A percentile compares a stretch with the other conserved stretches of the same genome.
Evolutionary conservation across 2,888 invertebrate species (phyloP).

Genomic region (Philonicus albiceps): DNA sequence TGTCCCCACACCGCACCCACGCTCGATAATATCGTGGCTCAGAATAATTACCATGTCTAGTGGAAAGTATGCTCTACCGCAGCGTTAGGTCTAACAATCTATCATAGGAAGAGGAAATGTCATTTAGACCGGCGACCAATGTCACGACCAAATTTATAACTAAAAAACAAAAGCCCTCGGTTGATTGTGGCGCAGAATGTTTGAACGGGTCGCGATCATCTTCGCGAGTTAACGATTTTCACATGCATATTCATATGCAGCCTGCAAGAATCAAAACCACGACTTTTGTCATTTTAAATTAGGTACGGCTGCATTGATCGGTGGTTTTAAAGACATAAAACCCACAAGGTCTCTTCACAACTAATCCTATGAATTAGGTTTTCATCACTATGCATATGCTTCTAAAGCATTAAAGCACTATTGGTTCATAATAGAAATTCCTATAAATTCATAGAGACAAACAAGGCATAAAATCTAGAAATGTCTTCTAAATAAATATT

Average conservation of each 20-base stretch:
- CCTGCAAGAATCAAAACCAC: neutral
- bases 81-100: neutral
- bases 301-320: neutral
- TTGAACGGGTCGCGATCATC: neutral
- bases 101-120: slow-evolving; percentile 27
- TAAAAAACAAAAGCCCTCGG: neutral
- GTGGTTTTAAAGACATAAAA: neutral
- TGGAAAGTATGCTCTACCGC: neutral
- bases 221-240: neutral
- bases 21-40: neutral
- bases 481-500: no score
- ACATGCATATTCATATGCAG: neutral
- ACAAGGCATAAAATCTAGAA: neutral
- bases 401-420: no score
- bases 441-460: no score
- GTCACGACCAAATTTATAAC: slow-evolving; percentile 29
- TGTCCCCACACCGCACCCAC: neutral
- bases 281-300: neutral
- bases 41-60: neutral
- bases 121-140: neutral
- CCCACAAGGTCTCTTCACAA: neutral
- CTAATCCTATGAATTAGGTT: neutral
- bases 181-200: neutral
- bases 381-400: neutral
- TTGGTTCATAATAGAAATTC: no score